Conservation (phyloP, 2,888 invertebrate genomes). For the Romanomermis culicivorax region DNA sequence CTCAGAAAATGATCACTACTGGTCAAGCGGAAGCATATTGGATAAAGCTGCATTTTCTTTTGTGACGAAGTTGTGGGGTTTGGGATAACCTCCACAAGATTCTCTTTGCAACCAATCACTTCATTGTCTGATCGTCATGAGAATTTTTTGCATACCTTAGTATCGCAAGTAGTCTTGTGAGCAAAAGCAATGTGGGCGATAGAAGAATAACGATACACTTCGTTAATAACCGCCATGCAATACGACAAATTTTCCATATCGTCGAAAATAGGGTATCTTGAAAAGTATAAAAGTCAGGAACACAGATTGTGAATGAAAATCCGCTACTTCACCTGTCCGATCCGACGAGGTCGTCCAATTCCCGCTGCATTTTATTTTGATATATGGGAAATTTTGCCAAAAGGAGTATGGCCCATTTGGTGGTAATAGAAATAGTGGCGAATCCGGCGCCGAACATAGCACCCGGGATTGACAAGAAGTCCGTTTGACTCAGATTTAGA, state of each 20-base stretch:
- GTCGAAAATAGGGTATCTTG: not conserved
- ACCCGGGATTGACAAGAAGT: not conserved
- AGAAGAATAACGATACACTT: constrained; percentile 13
- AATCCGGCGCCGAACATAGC: constrained; percentile 11
- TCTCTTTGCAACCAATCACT: no score
- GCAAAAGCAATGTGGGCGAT: constrained; percentile 18
- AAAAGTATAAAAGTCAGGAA: not conserved
- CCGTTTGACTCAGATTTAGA: not conserved
- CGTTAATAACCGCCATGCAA: not conserved
- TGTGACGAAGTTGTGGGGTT: no score
- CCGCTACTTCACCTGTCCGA: no score
- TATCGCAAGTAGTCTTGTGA: constrained; percentile 18
- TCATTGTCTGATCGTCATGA: no score
- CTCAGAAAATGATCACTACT: no score
- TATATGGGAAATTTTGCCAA: constrained; percentile 4
- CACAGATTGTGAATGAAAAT: no score
- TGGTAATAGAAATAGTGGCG: constrained; percentile 9
- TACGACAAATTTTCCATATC: not conserved
- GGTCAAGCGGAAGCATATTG: no score
- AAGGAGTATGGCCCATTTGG: constrained; percentile 8
- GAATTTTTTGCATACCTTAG: no score
- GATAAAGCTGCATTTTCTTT: no score
- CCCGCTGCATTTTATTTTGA: constrained; percentile 8
- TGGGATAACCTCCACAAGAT: no score
- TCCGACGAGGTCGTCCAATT: constrained; percentile 9